Conservation (phyloP, 2,113 vertebrate species). For the Pseudopipra pipra region DNA sequence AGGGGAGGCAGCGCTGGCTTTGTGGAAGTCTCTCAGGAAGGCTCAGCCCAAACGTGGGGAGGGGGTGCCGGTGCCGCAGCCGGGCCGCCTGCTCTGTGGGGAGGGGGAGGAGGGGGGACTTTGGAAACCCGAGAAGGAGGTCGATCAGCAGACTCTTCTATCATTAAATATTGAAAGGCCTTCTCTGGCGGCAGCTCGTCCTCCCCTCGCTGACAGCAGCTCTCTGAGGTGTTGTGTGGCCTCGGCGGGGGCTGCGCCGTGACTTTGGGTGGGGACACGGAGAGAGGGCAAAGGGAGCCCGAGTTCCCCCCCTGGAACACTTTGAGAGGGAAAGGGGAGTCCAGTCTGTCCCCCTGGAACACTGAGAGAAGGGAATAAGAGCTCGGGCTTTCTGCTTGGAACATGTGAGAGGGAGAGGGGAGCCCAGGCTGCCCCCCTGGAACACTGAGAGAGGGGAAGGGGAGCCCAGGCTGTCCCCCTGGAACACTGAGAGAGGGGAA, state of each 20-base stretch:
- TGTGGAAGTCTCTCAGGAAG: not conserved
- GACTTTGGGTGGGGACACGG: not conserved
- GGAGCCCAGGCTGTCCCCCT: not conserved
- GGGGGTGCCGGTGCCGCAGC: not conserved
- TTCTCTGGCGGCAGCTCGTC: not conserved
- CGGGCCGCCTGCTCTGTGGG: not conserved
- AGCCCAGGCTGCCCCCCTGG: too few relatives aligned
- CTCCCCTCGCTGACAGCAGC: not conserved
- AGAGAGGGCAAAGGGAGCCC: not conserved
- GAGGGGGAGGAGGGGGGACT: not conserved
- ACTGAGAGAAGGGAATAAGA: too few relatives aligned
- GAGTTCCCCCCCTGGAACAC: too few relatives aligned
- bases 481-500: not conserved
- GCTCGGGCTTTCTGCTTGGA: too few relatives aligned
- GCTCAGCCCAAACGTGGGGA: not conserved
- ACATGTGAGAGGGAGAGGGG: too few relatives aligned
- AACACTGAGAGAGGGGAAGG: too few relatives aligned
- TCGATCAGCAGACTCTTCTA: not conserved
- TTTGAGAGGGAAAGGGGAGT: not conserved
- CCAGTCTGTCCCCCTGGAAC: too few relatives aligned
- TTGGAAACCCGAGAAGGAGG: not conserved
- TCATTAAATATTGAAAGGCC: slow-evolving; percentile 47
- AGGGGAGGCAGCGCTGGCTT: not conserved
- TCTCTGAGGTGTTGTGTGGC: not conserved
- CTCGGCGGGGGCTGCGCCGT: not conserved